phyloP scores from a whole-genome alignment of 2,797 vertebrate genomes.

The Ctenosaura bakeri region DNA sequence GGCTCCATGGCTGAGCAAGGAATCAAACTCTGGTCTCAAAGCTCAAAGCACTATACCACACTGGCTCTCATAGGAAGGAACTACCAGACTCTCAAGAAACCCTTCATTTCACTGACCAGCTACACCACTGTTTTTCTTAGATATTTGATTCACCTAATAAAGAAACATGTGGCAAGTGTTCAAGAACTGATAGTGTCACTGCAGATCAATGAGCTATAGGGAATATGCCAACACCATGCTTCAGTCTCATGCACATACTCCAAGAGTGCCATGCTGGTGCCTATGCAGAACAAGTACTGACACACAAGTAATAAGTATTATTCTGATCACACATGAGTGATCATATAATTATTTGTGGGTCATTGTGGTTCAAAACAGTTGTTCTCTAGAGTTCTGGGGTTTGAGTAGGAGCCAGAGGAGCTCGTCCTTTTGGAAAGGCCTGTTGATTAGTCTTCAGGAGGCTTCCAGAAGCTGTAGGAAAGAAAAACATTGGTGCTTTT shows the following conservation, averaged over 20 bases:
- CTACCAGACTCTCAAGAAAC: not conserved
- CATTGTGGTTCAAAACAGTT: slow-evolving; percentile 14
- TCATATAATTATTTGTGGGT: not conserved
- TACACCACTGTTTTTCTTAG: slow-evolving; percentile 17
- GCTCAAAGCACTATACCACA: no score
- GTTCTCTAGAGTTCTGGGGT: slow-evolving; percentile 92
- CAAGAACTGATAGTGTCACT: slow-evolving; percentile 51
- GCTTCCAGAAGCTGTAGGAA: slow-evolving; percentile 82
- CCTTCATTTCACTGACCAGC: slow-evolving; percentile 49
- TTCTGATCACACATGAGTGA: slow-evolving; percentile 53
- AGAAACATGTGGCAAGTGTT: slow-evolving; percentile 33
- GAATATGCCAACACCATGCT: slow-evolving; percentile 65
- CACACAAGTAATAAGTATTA: slow-evolving; percentile 38
- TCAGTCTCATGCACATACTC: slow-evolving; percentile 62
- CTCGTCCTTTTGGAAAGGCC: slow-evolving; percentile 82
- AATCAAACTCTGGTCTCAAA: no score
- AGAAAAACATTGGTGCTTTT: slow-evolving; percentile 46
- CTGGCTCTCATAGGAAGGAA: not conserved
- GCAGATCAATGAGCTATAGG: slow-evolving; percentile 24
- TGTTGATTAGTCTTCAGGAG: slow-evolving; percentile 73
- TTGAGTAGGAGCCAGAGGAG: slow-evolving; percentile 92
- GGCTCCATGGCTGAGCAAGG: no score
- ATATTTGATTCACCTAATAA: not conserved
- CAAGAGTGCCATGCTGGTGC: slow-evolving; percentile 47
- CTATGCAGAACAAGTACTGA: not conserved